Evolutionary conservation across 2,797 vertebrate genomes (phyloP).

Genomic region (Lepus townsendii): DNA sequence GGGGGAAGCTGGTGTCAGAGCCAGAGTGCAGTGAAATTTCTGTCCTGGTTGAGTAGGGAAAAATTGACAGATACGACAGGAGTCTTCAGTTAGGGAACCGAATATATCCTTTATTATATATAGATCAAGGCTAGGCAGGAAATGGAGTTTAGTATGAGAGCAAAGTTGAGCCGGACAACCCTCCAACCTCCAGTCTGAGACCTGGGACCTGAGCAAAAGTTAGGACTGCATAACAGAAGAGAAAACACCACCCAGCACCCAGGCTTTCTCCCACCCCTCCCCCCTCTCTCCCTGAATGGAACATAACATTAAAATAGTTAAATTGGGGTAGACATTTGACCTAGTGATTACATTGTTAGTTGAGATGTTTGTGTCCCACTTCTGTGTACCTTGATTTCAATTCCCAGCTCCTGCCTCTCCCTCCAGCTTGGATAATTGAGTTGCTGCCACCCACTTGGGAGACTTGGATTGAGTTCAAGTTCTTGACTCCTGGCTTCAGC

Average conservation of each 20-base stretch:
- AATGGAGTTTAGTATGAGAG: background rate
- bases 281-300: background rate
- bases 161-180: background rate
- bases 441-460: no score
- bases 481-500: no score
- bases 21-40: no score
- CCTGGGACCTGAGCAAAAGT: background rate
- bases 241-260: background rate
- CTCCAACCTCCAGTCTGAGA: background rate
- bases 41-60: background rate
- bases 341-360: no score
- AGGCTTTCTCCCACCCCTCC: accelerated
- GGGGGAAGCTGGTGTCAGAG: background rate
- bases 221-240: background rate
- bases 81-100: background rate
- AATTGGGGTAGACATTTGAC: no score
- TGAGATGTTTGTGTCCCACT: no score
- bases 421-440: no score
- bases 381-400: no score
- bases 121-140: background rate
- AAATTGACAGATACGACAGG: background rate
- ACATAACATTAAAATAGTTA: background rate
- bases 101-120: background rate
- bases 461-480: no score
- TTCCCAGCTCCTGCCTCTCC: no score